These are phyloP conservation scores for Albula goreensis DNA, from an alignment of 2,113 vertebrate genomes.

Conservation along the genomic window DNA sequence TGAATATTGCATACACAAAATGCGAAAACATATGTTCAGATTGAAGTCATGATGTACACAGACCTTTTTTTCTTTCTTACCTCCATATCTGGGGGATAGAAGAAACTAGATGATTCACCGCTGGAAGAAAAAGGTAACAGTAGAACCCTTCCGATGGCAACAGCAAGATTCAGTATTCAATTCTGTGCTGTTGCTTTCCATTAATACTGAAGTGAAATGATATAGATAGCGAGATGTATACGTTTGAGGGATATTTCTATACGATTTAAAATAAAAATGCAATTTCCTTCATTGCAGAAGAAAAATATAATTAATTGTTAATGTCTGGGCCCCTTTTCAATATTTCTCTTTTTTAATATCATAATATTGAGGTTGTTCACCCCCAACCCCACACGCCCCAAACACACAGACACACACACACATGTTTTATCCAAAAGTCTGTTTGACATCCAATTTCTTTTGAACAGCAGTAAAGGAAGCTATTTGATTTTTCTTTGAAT, in stretches of 20 bases:
- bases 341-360: not conserved
- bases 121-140: no score
- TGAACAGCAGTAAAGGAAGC: slow-evolving; percentile 2
- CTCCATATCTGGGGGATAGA: not conserved
- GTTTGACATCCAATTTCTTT: not conserved
- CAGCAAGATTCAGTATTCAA: no score
- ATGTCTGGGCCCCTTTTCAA: not conserved
- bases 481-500: not conserved
- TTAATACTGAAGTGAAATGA: not conserved
- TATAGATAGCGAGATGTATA: not conserved
- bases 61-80: not conserved
- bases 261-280: not conserved
- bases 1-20: no score
- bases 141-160: no score
- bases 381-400: no score
- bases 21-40: no score
- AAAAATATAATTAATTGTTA: not conserved
- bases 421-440: not conserved
- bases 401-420: no score
- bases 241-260: no score
- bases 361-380: not conserved
- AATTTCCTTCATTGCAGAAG: not conserved
- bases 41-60: not conserved
- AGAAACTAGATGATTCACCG: no score
- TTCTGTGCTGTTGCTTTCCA: no score